Conservation (phyloP, 2,888 invertebrate species). For the Cephalotes varians region DNA sequence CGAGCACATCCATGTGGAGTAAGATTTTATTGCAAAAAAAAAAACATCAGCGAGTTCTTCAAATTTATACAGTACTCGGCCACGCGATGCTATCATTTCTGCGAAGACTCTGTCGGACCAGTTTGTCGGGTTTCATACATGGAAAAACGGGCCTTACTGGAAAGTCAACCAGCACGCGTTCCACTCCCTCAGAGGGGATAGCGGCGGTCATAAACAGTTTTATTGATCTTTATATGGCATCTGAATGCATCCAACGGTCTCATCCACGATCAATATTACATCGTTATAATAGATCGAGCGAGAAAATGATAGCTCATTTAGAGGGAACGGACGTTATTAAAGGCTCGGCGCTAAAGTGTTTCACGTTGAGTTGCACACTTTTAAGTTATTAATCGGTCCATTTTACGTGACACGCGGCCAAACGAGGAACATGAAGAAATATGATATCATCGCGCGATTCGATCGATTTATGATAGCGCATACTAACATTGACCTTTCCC, state of each 20-base stretch:
- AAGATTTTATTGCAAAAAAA: neutral
- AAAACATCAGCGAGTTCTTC: neutral
- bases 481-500: conserved; percentile 68
- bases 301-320: neutral
- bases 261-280: conserved; percentile 28
- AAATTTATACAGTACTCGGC: conserved; percentile 31
- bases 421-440: conserved; percentile 34
- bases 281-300: conserved; percentile 20
- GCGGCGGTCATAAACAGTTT: conserved; percentile 65
- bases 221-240: conserved; percentile 66
- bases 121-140: conserved; percentile 81
- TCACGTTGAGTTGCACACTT: neutral
- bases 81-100: conserved; percentile 45
- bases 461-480: conserved; percentile 68
- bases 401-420: conserved; percentile 46
- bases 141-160: conserved; percentile 74
- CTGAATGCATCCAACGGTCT: conserved; percentile 1
- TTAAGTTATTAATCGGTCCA: conserved; percentile 62
- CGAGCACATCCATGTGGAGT: neutral
- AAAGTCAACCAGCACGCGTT: conserved; percentile 39
- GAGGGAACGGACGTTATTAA: neutral
- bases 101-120: conserved; percentile 77
- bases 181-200: neutral
- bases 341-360: neutral
- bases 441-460: conserved; percentile 19